Percentiles rank a stretch among this genome's conserved stretches.
Evolutionary conservation across 1,140 invertebrate genomes (phyloP).

Genomic region (Drosophila serrata): DNA sequence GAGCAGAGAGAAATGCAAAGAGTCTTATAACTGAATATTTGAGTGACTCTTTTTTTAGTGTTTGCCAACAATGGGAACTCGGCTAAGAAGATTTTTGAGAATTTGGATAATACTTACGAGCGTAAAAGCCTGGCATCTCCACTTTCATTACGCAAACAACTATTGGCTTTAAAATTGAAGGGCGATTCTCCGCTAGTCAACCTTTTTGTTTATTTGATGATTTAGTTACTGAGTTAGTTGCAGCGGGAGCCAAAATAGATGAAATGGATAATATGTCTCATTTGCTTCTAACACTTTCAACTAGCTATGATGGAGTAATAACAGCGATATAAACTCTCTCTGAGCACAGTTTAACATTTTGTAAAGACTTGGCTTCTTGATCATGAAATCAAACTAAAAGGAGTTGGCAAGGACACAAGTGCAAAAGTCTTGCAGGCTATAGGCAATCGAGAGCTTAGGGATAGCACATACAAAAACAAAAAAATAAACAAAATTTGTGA

Average conservation of each 20-base stretch:
- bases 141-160: conserved; percentile 24
- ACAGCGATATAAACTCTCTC: no score
- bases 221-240: conserved; percentile 27
- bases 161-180: conserved; percentile 18
- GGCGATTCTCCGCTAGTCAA: conserved; percentile 21
- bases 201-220: conserved; percentile 18
- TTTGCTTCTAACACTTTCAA: no score
- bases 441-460: no score
- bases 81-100: conserved; percentile 20
- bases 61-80: conserved; percentile 9
- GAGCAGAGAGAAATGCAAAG: conserved; percentile 23
- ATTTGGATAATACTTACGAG: no score
- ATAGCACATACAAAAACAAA: no score
- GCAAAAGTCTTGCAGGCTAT: no score
- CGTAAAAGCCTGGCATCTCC: conserved; percentile 14
- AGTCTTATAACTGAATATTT: conserved; percentile 6
- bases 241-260: conserved; percentile 13
- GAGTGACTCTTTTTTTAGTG: conserved; percentile 7
- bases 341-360: no score
- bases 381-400: no score
- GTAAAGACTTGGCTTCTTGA: no score
- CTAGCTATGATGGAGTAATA: no score
- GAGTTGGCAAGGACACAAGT: no score
- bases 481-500: no score
- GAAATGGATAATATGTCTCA: conserved; percentile 32